phyloP scores from a whole-genome alignment of 2,888 invertebrate genomes.

The Synanthedon andrenaeformis region DNA sequence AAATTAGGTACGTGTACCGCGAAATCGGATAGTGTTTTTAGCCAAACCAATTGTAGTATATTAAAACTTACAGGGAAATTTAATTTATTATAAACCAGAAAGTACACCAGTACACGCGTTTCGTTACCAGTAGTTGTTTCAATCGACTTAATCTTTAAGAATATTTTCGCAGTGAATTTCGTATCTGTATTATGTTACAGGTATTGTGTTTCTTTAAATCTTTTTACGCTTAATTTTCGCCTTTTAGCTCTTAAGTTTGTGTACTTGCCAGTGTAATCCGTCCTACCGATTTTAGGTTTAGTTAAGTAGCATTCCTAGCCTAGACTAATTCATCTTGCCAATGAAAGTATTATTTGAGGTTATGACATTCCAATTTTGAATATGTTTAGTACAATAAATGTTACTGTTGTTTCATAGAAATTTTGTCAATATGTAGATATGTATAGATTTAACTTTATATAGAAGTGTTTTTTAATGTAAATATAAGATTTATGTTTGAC shows the following conservation, averaged over 20 bases:
- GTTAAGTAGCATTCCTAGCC: slow-evolving; percentile 6
- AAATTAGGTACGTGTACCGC: slow-evolving; percentile 14
- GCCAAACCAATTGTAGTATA: slow-evolving; percentile 13
- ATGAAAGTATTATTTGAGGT: slow-evolving; percentile 42
- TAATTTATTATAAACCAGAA: slow-evolving; percentile 25
- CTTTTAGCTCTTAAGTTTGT: slow-evolving; percentile 1
- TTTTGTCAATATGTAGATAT: slow-evolving; percentile 2
- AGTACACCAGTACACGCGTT: slow-evolving; percentile 21
- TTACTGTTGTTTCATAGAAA: neutral
- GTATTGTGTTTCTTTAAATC: slow-evolving; percentile 2
- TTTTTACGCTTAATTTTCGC: slow-evolving; percentile 21
- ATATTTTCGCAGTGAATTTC: slow-evolving; percentile 9
- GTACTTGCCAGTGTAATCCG: slow-evolving; percentile 46
- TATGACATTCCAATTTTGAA: neutral
- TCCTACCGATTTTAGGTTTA: slow-evolving; percentile 44
- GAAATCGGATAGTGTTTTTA: slow-evolving; percentile 5
- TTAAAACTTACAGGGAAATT: slow-evolving; percentile 50
- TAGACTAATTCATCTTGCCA: slow-evolving; percentile 45
- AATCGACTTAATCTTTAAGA: slow-evolving; percentile 11
- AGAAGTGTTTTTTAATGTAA: slow-evolving; percentile 33
- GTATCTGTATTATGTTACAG: slow-evolving; percentile 4
- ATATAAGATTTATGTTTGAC: slow-evolving; percentile 44
- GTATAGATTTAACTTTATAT: neutral
- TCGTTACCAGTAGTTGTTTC: slow-evolving; percentile 38
- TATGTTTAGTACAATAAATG: neutral